phyloP scores from a whole-genome alignment of 2,888 invertebrate genomes.

The Aphidoletes aphidimyza region DNA sequence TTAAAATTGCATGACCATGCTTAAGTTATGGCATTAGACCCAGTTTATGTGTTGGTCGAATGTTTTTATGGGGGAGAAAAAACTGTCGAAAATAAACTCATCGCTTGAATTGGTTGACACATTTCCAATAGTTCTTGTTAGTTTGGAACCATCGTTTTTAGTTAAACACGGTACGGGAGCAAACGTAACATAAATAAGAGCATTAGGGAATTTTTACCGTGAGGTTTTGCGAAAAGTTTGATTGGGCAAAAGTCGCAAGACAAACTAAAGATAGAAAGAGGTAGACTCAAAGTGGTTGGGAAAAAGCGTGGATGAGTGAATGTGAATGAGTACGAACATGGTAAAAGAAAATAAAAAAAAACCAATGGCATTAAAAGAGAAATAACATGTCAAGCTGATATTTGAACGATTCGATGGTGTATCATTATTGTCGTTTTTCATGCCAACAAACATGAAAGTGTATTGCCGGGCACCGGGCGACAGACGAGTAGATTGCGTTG shows the following conservation, averaged over 20 bases:
- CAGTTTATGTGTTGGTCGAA: background rate
- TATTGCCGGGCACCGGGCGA: too few species aligned
- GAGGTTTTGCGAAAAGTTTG: slow-evolving; percentile 19
- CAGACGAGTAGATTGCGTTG: too few species aligned
- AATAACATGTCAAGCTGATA: slow-evolving; percentile 26
- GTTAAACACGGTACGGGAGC: background rate
- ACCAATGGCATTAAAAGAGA: slow-evolving; percentile 16
- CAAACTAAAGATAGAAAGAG: background rate
- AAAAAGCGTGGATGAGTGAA: background rate
- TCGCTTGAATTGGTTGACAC: slow-evolving; percentile 52
- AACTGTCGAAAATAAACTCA: slow-evolving; percentile 26
- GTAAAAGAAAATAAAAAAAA: background rate
- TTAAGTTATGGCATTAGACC: slow-evolving; percentile 47
- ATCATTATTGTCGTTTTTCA: slow-evolving; percentile 10
- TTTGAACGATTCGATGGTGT: background rate
- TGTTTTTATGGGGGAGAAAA: background rate
- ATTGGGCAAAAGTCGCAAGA: slow-evolving; percentile 41
- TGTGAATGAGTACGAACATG: background rate
- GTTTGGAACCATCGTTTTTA: too few species aligned
- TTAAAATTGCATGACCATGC: slow-evolving; percentile 40
- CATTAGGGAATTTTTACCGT: background rate
- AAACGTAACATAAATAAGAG: background rate
- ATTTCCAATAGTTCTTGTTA: slow-evolving; percentile 50
- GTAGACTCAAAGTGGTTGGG: too few species aligned
- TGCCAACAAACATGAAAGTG: background rate